phyloP scores from a whole-genome alignment of 1,140 invertebrate genomes.

The Pseudomyrmex sp. region DNA sequence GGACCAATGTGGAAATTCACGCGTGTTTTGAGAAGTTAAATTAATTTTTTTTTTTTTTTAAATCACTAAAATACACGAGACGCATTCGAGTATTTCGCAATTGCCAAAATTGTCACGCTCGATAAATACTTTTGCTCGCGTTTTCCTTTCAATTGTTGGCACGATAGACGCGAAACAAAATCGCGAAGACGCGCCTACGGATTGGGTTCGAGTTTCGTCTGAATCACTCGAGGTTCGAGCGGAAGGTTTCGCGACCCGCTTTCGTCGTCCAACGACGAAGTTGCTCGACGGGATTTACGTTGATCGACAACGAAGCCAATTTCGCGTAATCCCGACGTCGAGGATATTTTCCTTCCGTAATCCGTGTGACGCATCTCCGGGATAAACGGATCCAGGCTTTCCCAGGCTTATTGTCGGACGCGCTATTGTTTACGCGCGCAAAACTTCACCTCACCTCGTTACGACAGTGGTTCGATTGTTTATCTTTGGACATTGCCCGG shows the following conservation, averaged over 20 bases:
- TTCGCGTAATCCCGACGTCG: neutral
- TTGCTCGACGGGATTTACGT: slow-evolving; percentile 18
- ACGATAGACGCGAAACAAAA: neutral
- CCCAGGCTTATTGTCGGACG: neutral
- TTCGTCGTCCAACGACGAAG: slow-evolving; percentile 9
- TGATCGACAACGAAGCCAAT: slow-evolving; percentile 34
- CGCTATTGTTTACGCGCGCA: neutral
- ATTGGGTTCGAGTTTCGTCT: neutral
- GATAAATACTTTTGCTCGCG: neutral
- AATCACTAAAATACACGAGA: neutral
- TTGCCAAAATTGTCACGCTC: neutral
- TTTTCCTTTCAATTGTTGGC: neutral
- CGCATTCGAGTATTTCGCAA: neutral
- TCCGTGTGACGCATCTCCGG: neutral
- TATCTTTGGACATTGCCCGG: slow-evolving; percentile 2
- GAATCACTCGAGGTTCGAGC: slow-evolving; percentile 11
- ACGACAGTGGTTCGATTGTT: neutral
- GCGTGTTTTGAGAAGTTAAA: neutral
- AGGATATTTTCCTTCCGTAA: neutral
- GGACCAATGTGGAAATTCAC: too few relatives aligned
- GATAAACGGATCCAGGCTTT: neutral
- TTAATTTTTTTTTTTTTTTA: neutral
- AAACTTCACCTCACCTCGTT: neutral
- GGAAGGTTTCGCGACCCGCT: neutral
- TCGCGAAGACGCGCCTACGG: neutral